Conservation (phyloP, 2,113 vertebrate species). For the Tragelaphus strepsiceros region DNA sequence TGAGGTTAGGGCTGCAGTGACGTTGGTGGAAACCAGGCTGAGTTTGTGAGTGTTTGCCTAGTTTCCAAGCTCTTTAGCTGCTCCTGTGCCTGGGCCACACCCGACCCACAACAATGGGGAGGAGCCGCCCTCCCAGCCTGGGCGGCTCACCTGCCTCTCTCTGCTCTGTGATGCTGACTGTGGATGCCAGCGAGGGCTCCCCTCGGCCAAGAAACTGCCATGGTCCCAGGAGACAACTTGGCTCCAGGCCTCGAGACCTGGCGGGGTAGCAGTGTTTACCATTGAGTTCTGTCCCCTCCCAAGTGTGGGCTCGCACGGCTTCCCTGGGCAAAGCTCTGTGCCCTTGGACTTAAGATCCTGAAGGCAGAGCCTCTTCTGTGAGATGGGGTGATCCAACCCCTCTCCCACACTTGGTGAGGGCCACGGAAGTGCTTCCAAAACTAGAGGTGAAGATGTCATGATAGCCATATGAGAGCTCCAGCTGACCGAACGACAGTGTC, state of each 20-base stretch:
- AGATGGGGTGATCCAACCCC: background rate
- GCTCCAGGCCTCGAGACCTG: background rate
- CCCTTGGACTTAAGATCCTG: background rate
- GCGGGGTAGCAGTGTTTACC: background rate
- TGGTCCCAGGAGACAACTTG: background rate
- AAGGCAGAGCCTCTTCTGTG: background rate
- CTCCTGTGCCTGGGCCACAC: background rate
- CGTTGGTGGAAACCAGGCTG: conserved; percentile 22
- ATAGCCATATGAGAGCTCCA: rapidly evolving
- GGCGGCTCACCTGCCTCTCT: conserved; percentile 37
- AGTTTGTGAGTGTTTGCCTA: conserved; percentile 63
- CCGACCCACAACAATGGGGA: conserved; percentile 38
- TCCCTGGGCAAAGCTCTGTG: background rate
- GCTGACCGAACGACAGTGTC: background rate
- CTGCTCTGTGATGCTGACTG: background rate
- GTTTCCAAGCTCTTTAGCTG: conserved; percentile 53
- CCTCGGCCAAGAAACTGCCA: background rate
- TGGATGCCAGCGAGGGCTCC: background rate
- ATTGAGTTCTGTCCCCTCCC: background rate
- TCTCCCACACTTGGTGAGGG: background rate
- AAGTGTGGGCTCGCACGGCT: rapidly evolving
- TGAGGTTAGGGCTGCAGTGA: conserved; percentile 14
- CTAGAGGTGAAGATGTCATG: background rate
- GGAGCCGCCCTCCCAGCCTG: background rate
- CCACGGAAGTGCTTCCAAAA: background rate